These are phyloP conservation scores for Colius striatus DNA, from an alignment of 2,113 vertebrate species.

Conservation along the genomic window DNA sequence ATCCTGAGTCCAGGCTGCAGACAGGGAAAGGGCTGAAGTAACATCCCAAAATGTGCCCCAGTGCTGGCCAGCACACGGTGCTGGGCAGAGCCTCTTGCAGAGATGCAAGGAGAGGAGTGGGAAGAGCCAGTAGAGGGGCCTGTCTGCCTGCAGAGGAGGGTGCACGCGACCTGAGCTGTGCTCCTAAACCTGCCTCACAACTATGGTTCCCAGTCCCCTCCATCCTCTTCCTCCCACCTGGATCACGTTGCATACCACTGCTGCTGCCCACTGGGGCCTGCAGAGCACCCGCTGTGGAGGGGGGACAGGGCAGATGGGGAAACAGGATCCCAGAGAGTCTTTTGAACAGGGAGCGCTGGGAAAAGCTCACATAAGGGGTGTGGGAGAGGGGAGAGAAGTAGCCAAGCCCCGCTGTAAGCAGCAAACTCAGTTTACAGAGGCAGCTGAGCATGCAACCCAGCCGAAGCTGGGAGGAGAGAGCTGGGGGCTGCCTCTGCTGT, in stretches of 20 bases:
- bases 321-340: background rate
- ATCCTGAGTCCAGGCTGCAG: background rate
- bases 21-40: background rate
- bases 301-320: accelerated
- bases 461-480: background rate
- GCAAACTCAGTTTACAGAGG: background rate
- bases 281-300: accelerated
- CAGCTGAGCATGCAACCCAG: background rate
- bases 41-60: background rate
- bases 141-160: accelerated
- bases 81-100: background rate
- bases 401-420: background rate
- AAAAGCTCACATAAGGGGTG: background rate
- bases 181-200: background rate
- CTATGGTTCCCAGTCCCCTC: background rate
- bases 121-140: background rate
- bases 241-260: accelerated
- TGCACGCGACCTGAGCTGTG: background rate
- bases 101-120: background rate
- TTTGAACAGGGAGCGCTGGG: background rate
- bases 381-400: background rate
- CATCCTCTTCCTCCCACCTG: background rate
- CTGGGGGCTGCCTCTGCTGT: background rate
- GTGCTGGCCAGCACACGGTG: background rate
- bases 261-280: accelerated